Percentiles rank a stretch among this genome's conserved stretches.
These are phyloP conservation scores for Hafferia zeledoni DNA, from an alignment of 2,797 vertebrate species.

Conservation along the genomic window DNA sequence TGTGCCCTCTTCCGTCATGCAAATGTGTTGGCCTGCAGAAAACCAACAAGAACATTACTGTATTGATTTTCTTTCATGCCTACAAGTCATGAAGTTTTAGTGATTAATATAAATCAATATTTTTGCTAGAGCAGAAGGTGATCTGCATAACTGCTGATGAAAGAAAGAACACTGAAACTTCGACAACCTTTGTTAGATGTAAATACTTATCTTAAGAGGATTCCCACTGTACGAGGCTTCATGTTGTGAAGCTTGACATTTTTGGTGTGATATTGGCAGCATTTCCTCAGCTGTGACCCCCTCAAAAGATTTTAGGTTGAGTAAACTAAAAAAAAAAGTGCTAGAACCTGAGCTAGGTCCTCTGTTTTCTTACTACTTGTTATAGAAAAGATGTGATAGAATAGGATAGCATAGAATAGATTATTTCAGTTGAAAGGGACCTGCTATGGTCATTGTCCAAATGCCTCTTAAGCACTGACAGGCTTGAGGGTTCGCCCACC, in stretches of 20 bases:
- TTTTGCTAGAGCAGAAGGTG: conserved; percentile 1
- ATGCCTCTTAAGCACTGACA: neutral
- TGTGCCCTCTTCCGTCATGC: neutral
- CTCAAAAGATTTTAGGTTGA: neutral
- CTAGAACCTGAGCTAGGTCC: neutral
- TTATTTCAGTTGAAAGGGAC: neutral
- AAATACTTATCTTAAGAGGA: neutral
- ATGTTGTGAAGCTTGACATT: neutral
- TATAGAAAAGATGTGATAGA: neutral
- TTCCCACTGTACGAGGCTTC: neutral
- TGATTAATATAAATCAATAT: conserved; percentile 54
- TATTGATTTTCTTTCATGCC: conserved; percentile 47
- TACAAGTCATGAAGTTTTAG: conserved; percentile 37
- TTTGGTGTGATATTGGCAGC: neutral
- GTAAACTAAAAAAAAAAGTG: neutral
- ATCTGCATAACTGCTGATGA: conserved; percentile 59
- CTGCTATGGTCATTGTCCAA: neutral
- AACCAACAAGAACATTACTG: neutral
- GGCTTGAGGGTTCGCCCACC: fast-evolving
- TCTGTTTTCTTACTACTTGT: neutral
- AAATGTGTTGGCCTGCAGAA: conserved; percentile 33
- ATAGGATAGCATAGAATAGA: neutral
- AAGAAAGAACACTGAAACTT: neutral
- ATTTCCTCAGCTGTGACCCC: neutral
- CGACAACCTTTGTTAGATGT: neutral